phyloP scores from a whole-genome alignment of 92 coral and sea anemone species.

The Siderastrea radians region DNA sequence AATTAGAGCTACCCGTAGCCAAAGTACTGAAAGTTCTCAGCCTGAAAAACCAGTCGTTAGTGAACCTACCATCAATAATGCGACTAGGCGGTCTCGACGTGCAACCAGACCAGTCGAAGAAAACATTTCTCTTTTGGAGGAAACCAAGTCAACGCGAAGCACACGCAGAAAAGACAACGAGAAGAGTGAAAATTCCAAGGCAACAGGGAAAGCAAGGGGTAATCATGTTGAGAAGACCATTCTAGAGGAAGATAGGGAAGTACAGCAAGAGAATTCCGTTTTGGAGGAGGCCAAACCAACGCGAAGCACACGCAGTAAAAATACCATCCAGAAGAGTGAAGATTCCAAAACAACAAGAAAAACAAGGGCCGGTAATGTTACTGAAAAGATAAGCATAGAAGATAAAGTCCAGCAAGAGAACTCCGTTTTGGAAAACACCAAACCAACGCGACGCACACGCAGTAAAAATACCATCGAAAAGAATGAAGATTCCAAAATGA shows the following conservation, averaged over 20 bases:
- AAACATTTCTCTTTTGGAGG: background rate
- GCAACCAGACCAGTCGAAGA: background rate
- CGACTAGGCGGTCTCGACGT: slow-evolving; percentile 24
- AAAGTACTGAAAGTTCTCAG: background rate
- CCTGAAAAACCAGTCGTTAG: background rate
- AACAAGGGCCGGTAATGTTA: background rate
- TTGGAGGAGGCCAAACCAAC: background rate
- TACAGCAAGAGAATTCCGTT: background rate
- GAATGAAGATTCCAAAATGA: background rate
- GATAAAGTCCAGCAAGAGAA: background rate
- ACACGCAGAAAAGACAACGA: background rate
- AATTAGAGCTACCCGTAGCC: background rate
- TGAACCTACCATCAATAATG: background rate
- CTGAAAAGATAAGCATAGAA: background rate
- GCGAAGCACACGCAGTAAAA: background rate
- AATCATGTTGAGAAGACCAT: background rate
- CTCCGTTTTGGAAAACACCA: background rate
- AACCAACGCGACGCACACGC: background rate
- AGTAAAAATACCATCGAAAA: background rate
- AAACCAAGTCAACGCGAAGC: background rate
- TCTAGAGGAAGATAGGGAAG: background rate
- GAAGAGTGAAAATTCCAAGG: background rate
- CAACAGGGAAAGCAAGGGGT: background rate
- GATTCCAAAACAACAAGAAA: background rate
- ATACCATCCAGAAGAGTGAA: background rate